These are phyloP conservation scores for Gonatopus flavifemur DNA, from an alignment of 1,140 invertebrate species.

Conservation along the genomic window DNA sequence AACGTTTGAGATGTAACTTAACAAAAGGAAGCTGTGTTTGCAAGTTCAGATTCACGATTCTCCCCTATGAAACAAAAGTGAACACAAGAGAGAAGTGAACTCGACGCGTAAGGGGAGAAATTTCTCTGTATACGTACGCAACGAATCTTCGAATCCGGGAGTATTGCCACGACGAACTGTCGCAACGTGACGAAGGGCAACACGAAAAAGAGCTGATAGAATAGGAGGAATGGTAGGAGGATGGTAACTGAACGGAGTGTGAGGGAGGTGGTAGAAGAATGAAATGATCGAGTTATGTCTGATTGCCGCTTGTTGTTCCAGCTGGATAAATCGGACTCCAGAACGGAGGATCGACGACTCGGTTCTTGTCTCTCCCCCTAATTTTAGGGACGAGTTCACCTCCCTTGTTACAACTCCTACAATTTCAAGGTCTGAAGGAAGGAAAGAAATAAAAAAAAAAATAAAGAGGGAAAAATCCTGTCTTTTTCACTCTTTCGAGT, in stretches of 20 bases:
- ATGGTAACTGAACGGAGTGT: conserved; percentile 2
- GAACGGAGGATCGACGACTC: conserved; percentile 34
- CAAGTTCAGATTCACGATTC: conserved; percentile 31
- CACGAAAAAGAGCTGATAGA: conserved; percentile 12
- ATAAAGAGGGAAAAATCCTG: no score
- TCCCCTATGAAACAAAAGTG: conserved; percentile 6
- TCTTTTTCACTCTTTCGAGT: no score
- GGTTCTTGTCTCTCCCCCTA: conserved; percentile 34
- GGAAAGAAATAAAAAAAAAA: no score
- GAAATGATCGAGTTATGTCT: conserved; percentile 53
- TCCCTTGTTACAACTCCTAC: conserved; percentile 3
- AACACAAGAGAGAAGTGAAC: not conserved
- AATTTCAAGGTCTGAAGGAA: no score
- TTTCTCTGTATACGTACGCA: not conserved
- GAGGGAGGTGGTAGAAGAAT: conserved; percentile 42
- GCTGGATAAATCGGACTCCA: conserved; percentile 48
- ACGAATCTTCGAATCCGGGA: conserved; percentile 3
- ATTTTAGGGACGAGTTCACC: conserved; percentile 28
- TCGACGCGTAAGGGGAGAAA: not conserved
- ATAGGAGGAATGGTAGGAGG: not conserved
- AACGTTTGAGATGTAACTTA: conserved; percentile 23
- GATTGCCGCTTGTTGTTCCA: conserved; percentile 53
- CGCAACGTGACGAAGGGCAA: conserved; percentile 19
- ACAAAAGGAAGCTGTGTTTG: no score
- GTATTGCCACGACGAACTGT: conserved; percentile 14